These are phyloP conservation scores for Endotricha flammealis DNA, from an alignment of 2,888 invertebrate genomes.

Conservation along the genomic window DNA sequence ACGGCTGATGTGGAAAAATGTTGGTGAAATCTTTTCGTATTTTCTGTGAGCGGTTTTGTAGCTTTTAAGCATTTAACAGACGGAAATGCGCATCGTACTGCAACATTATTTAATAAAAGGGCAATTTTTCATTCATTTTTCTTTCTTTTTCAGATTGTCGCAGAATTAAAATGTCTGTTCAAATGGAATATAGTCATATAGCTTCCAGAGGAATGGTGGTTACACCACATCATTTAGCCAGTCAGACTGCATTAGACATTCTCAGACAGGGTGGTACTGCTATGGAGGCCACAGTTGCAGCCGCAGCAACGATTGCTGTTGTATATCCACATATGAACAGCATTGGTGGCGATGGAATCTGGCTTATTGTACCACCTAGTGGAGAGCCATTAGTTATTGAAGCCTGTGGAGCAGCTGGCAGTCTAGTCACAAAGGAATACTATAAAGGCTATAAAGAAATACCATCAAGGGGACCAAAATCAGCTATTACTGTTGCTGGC, in stretches of 20 bases:
- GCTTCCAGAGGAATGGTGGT: conserved; percentile 61
- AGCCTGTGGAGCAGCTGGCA: conserved; percentile 60
- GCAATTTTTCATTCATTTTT: conserved; percentile 14
- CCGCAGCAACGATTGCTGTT: conserved; percentile 62
- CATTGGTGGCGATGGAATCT: conserved; percentile 64
- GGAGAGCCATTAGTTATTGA: conserved; percentile 59
- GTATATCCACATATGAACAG: conserved; percentile 67
- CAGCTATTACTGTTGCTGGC: conserved; percentile 61
- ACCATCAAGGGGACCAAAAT: conserved; percentile 51
- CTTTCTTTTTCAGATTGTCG: conserved; percentile 25
- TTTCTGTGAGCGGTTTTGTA: too few species aligned
- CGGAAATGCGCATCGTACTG: too few species aligned
- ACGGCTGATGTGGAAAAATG: too few species aligned
- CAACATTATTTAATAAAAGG: too few species aligned
- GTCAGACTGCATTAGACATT: conserved; percentile 56
- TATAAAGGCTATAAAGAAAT: conserved; percentile 40
- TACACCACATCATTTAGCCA: conserved; percentile 63
- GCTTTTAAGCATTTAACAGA: too few species aligned
- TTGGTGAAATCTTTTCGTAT: too few species aligned
- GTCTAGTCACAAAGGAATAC: conserved; percentile 47
- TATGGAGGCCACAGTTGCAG: conserved; percentile 62
- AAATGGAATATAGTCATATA: conserved; percentile 39
- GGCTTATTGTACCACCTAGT: conserved; percentile 61
- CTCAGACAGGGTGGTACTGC: conserved; percentile 63
- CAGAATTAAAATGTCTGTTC: conserved; percentile 23